Evolutionary conservation across 2,888 invertebrate genomes (phyloP), one percentile per base, ranked within the genome.

Genomic region (Papilio gigon): DNA sequence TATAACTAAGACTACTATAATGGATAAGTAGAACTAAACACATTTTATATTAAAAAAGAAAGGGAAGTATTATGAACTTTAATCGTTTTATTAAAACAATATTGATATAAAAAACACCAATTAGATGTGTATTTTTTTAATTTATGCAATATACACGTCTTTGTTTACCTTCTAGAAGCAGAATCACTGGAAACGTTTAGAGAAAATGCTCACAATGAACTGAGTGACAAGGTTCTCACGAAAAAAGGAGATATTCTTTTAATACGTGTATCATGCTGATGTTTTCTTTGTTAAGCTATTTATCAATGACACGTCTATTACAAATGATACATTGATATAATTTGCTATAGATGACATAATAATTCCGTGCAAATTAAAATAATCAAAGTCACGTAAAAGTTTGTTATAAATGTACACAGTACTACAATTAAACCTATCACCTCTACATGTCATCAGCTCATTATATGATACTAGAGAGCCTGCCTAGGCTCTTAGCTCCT

Each of bases 171-270:
- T 35, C 60, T 53, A 40, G 27, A 53, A 67, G 30, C 12, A n/a
- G 27, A 40, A 62, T 62, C 3, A 47, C 37, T 64, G n/a, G 63
- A 68, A 68, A 68, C 37, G 68, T 47, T 68, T 64, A 60, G 59
- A 67, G 30, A 50, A 14, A 50, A n/a, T 17, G 17, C 30, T 47
- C 37, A 64, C 64, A 68, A 68, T 64, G 50, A 8, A n/a, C 3
- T 11, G 25, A 33, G 63, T 50, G 64, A 60, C 47, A 40, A 17
- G 17, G 50, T 64, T 64, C 60, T 40, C 59, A 68, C 64, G 59
- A 47, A 68, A 68, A 68, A 68, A 68, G 59, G 50, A 33, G 63
- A 64, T 64, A 68, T 60, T 50, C 47, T 44, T 68, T 56, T 56
- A 65, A 65, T 65, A 42, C 25, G 8, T 53, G 40, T 53, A 30